These are phyloP conservation scores for Nyleta sp. DNA, from an alignment of 2,888 invertebrate species.

Conservation along the genomic window DNA sequence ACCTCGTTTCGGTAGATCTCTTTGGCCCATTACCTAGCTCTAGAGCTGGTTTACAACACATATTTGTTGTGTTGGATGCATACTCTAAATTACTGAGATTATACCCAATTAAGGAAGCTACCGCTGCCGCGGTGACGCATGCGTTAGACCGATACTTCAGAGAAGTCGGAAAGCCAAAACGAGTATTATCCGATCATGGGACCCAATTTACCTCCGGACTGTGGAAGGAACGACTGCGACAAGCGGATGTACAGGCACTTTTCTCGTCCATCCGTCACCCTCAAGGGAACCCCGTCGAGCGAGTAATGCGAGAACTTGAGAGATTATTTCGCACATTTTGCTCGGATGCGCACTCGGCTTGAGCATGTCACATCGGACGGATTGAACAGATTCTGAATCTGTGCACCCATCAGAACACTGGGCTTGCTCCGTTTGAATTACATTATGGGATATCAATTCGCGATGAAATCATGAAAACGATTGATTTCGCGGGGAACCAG, in stretches of 20 bases:
- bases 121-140: constrained; percentile 44
- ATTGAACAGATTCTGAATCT: constrained; percentile 28
- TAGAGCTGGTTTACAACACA: constrained; percentile 7
- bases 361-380: constrained; percentile 9
- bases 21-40: constrained; percentile 22
- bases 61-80: constrained; percentile 26
- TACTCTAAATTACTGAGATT: constrained; percentile 12
- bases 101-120: constrained; percentile 60
- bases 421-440: constrained; percentile 22
- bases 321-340: constrained; percentile 34
- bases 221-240: constrained; percentile 45
- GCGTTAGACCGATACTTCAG: constrained; percentile 21
- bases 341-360: constrained; percentile 11
- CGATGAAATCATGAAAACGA: constrained; percentile 6
- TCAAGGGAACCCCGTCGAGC: constrained; percentile 64
- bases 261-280: constrained; percentile 58
- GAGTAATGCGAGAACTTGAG: constrained; percentile 64
- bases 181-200: constrained; percentile 42
- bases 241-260: too few species aligned
- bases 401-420: constrained; percentile 20
- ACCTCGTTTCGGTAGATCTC: constrained; percentile 25
- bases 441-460: constrained; percentile 17
- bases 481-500: too few species aligned
- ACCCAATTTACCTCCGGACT: constrained; percentile 60
- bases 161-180: constrained; percentile 12